Base-by-base conservation (phyloP, 2,888 invertebrate genomes). In the Homarus gammarus region DNA sequence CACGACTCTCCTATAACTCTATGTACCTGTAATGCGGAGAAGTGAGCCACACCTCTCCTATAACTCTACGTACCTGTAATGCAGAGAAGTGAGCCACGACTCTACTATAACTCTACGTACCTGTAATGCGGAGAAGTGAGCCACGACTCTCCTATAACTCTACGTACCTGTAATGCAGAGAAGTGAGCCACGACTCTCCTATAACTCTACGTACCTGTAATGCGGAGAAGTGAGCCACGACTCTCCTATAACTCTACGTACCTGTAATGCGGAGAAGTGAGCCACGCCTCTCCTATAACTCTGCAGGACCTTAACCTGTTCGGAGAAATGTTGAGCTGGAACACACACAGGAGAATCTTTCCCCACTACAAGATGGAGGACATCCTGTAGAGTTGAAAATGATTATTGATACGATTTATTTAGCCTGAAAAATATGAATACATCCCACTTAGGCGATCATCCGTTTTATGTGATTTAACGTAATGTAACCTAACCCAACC, bases 161-260 rank as follows among this genome's bases (percentile, higher is more conserved):
- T 84, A 27, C 64, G n/a, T 81, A 81, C 56, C 36, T 61, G 49
- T 18, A 81, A 51, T 36, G 84, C 72, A 31, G 84, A 44, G n/a
- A 84, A 84, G 33, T 84, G 72, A 22, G 84, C 73, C 15, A 89
- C 89, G 22, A 89, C 89, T 56, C 85, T 89, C 73, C 84, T 81
- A 51, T 61, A 89, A 5, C 15, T 38, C 64, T 84, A 27, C 64
- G n/a, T 81, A 81, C 56, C 36, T 61, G 49, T 18, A 81, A 51
- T 36, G 84, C 72, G 31, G 84, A 44, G n/a, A 84, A 84, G 33
- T 84, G 72, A 22, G 84, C 73, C 15, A 89, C 89, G 22, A 89
- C 89, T 56, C 85, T 89, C 73, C 84, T 81, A 51, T 61, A 89
- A 5, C 15, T 38, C 64, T 84, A 27, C 64, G n/a, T 81, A 81